phyloP scores from a whole-genome alignment of 2,113 vertebrate species.

The Nycticebus coucang region DNA sequence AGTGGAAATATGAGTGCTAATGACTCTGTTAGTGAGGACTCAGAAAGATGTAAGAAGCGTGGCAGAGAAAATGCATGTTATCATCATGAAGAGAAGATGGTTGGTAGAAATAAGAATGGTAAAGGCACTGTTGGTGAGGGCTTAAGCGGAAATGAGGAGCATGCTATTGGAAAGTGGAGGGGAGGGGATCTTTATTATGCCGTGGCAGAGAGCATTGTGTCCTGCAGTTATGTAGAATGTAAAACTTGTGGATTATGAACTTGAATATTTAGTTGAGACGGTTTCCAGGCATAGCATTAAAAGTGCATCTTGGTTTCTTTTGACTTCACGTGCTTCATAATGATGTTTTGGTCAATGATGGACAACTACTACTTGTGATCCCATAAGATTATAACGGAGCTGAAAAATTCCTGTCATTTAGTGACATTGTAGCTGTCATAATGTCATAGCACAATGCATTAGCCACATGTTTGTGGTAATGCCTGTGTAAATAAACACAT shows the following conservation, averaged over 20 bases:
- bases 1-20: not conserved
- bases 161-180: not conserved
- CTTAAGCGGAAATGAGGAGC: not conserved
- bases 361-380: not conserved
- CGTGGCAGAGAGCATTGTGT: not conserved
- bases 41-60: not conserved
- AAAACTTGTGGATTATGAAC: not conserved
- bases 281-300: not conserved
- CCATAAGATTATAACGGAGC: not conserved
- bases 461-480: not conserved
- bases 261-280: not conserved
- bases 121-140: not conserved
- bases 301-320: not conserved
- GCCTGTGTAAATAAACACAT: not conserved
- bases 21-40: not conserved
- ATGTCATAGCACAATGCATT: not conserved
- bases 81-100: not conserved
- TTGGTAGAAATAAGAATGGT: not conserved
- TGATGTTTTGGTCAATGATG: not conserved
- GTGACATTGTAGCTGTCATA: not conserved
- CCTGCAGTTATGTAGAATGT: not conserved
- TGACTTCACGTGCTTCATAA: not conserved
- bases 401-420: not conserved
- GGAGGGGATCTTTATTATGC: not conserved
- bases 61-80: not conserved